These are phyloP conservation scores for Halictus ligatus DNA, from an alignment of 2,888 invertebrate genomes.

Conservation along the genomic window DNA sequence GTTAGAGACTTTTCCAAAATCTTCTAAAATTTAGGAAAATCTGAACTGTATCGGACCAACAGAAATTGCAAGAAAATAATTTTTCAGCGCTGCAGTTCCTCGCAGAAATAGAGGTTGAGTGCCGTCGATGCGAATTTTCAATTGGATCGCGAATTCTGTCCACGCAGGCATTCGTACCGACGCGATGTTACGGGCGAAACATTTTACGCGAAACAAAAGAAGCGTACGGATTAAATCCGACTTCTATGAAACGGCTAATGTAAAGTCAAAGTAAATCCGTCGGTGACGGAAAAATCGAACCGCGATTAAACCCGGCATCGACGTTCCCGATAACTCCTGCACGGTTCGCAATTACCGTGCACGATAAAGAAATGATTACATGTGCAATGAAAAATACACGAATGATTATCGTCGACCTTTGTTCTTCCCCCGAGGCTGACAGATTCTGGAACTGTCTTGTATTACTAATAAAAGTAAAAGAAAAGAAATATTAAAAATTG, in stretches of 20 bases:
- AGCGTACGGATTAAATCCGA: not conserved
- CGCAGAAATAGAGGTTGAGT: not conserved
- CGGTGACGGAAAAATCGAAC: not conserved
- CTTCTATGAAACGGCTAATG: slow-evolving; percentile 1
- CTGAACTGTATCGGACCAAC: no score
- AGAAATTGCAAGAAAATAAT: not conserved
- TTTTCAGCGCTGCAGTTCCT: not conserved
- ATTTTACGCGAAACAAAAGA: slow-evolving; percentile 5
- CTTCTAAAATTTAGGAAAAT: no score
- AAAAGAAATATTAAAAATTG: no score
- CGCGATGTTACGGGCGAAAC: not conserved
- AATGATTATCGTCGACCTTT: not conserved
- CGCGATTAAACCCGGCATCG: slow-evolving; percentile 12
- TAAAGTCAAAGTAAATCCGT: not conserved
- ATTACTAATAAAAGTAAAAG: no score
- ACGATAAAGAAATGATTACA: not conserved
- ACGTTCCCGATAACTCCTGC: slow-evolving; percentile 1
- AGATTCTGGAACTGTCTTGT: not conserved
- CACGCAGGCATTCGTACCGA: not conserved
- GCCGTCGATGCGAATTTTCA: not conserved
- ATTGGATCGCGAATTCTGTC: not conserved
- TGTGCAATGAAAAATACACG: not conserved
- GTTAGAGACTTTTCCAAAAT: no score
- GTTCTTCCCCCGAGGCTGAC: not conserved
- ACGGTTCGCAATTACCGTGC: not conserved